phyloP scores from a whole-genome alignment of 2,888 invertebrate species.

The Hydropsyche betteni region DNA sequence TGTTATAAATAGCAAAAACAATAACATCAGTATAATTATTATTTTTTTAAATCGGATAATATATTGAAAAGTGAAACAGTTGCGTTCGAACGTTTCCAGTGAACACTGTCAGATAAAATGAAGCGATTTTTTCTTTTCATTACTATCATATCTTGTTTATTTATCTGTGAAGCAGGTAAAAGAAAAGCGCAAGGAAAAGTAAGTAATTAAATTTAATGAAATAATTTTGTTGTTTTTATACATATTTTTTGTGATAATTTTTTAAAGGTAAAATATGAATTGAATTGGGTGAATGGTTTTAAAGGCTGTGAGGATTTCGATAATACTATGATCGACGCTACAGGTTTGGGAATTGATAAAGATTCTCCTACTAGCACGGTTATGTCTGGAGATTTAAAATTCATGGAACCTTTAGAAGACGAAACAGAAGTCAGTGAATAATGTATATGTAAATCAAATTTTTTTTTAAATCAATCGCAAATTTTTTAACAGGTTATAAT shows the following conservation, averaged over 20 bases:
- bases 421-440: conserved; percentile 12
- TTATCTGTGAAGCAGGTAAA: conserved; percentile 30
- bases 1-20: too few relatives aligned
- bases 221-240: not conserved
- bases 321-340: conserved; percentile 42
- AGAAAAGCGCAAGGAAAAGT: conserved; percentile 49
- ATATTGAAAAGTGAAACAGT: not conserved
- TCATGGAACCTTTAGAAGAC: not conserved
- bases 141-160: not conserved
- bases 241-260: not conserved
- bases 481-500: conserved; percentile 1
- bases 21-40: not conserved
- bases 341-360: conserved; percentile 38
- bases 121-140: not conserved
- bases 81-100: not conserved
- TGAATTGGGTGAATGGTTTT: conserved; percentile 45
- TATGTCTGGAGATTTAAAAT: conserved; percentile 41
- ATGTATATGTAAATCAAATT: not conserved
- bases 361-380: conserved; percentile 41
- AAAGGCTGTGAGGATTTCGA: conserved; percentile 46
- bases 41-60: not conserved
- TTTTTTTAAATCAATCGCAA: not conserved
- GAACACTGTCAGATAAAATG: not conserved
- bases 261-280: conserved; percentile 41
- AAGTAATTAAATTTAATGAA: conserved; percentile 8